Conservation (phyloP, 1,140 invertebrate genomes). For the Propsilocerus akamusi region DNA sequence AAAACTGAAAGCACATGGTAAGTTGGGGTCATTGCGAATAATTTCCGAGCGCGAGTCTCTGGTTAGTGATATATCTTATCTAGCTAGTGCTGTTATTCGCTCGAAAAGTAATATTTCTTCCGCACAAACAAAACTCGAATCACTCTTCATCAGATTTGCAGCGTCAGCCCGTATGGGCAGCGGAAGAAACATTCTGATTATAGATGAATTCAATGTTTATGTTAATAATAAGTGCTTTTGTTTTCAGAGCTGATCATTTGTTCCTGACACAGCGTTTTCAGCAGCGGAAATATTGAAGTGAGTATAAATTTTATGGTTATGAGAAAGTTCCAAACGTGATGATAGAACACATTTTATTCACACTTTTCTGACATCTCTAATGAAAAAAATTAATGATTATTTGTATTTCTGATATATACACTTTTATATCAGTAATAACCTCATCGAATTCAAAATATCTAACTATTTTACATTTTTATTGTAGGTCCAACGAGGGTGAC, state of each 20-base stretch:
- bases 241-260: neutral
- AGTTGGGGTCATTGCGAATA: neutral
- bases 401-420: neutral
- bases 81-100: neutral
- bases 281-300: neutral
- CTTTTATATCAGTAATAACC: neutral
- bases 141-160: neutral
- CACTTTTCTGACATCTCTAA: neutral
- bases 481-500: neutral
- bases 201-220: neutral
- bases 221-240: neutral
- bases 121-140: constrained; percentile 1
- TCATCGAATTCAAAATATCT: neutral
- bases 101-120: neutral
- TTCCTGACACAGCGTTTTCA: neutral
- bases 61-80: neutral
- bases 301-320: neutral
- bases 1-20: too few relatives aligned
- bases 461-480: neutral
- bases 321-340: neutral
- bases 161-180: neutral
- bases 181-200: neutral
- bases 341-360: neutral
- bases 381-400: neutral
- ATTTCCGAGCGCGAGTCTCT: neutral